Base-by-base conservation (phyloP, 92 coral and sea anemone species). In the Chrysogorgia sp. region DNA sequence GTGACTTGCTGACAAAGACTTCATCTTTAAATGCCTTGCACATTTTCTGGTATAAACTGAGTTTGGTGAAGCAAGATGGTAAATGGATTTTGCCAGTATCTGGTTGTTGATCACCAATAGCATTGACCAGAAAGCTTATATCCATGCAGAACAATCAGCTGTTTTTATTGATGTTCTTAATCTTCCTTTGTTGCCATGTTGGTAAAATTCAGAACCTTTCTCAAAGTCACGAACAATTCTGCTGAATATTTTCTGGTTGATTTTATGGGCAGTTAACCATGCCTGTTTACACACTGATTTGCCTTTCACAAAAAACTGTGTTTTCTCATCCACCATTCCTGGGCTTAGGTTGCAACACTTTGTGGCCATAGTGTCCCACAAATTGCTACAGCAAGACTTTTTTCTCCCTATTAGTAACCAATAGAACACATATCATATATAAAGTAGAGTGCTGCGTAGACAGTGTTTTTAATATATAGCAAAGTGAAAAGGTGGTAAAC, bases 71-170 rank as follows among this genome's bases (percentile, higher is more conserved):
- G 56, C 89, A 88, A 13, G 88, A 76, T 9, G 91, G 91, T 21
- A 84, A 52, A 53, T 88, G 86, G 35, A 79, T 80, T 72, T 21
- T 56, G 10, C 53, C 76, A 49, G 15, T 58, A 34, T 88, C 84
- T 33, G 89, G 91, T 74, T 77, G 88, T 25, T 78, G 74, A 59
- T 80, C 79, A n/a, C 89, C 89, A 37, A 84, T 69, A 63, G 67
- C 53, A 74, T 61, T 74, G 6, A 88, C 71, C n/a, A n/a, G 55
- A 88, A 80, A 79, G 72, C 79, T 45, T 74, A 20, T 57, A 79
- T 32, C 91, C 89, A 88, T 6, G 89, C 91, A 57, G 84, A 53
- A 76, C 82, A 77, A 10, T 84, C 86, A 43, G 81, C 43, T 10
- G 82, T 84, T 64, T 87, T 87, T 25, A 64, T 19, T 53, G 75